phyloP scores from a whole-genome alignment of 2,797 vertebrate genomes.

The Allobates femoralis region DNA sequence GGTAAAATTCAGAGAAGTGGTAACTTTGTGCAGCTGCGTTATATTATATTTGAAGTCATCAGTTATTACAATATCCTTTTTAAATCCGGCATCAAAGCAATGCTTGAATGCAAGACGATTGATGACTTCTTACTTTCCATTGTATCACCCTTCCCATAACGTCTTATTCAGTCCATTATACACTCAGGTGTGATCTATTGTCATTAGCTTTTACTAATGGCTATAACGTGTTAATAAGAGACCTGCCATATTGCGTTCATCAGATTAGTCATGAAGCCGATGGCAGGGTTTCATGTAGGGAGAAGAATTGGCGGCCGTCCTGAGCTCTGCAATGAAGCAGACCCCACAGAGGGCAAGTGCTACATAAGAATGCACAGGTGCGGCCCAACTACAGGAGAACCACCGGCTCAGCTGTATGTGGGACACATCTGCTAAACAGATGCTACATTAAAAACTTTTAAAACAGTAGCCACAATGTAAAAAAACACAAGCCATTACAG shows the following conservation, averaged over 20 bases:
- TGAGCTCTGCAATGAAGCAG: background rate
- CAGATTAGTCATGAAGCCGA: slow-evolving; percentile 21
- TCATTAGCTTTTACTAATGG: slow-evolving; percentile 23
- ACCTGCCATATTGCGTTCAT: slow-evolving; percentile 21
- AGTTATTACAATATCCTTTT: slow-evolving; percentile 48
- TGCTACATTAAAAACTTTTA: background rate
- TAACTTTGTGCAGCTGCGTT: slow-evolving; percentile 45
- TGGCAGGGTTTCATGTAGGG: background rate
- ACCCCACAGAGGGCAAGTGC: background rate
- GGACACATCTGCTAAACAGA: background rate
- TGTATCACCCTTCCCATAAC: slow-evolving; percentile 17
- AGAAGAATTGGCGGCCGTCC: slow-evolving; percentile 20
- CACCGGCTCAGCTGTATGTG: background rate
- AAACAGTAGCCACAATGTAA: background rate
- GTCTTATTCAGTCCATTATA: slow-evolving; percentile 19
- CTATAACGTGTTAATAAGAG: background rate
- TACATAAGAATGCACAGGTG: slow-evolving; percentile 17
- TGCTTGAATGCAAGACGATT: slow-evolving; percentile 1
- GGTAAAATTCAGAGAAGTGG: slow-evolving; percentile 56
- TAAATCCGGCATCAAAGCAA: slow-evolving; percentile 54
- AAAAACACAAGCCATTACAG: background rate
- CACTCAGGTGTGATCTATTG: slow-evolving; percentile 21
- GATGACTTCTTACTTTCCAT: slow-evolving; percentile 30
- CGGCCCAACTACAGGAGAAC: background rate
- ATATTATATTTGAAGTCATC: slow-evolving; percentile 36